Percentiles rank a stretch among this genome's conserved stretches.
Evolutionary conservation across 92 coral and sea anemone species (phyloP).

Genomic region (Palythoa heliodiscus): DNA sequence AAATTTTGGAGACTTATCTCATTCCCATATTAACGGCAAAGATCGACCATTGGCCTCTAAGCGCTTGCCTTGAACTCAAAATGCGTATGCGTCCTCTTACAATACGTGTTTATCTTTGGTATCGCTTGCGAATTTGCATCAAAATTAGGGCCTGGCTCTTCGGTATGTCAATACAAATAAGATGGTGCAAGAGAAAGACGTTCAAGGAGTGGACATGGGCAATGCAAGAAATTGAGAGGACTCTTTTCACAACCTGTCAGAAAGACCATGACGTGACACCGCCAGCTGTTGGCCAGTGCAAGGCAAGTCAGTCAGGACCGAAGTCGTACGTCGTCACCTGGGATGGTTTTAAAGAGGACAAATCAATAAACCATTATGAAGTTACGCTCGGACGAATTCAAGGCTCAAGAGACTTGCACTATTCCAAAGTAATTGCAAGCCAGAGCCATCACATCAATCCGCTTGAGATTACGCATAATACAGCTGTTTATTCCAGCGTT

Average conservation of each 20-base stretch:
- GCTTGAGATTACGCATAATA: constrained; percentile 76
- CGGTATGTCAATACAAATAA: constrained; percentile 59
- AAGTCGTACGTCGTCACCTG: constrained; percentile 86
- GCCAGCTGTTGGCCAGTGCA: constrained; percentile 77
- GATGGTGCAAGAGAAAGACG: constrained; percentile 79
- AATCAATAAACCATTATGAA: constrained; percentile 70
- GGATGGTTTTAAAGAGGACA: constrained; percentile 90
- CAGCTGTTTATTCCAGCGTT: constrained; percentile 76
- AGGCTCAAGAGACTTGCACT: constrained; percentile 87
- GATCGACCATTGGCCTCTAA: constrained; percentile 90
- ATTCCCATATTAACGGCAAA: constrained; percentile 86
- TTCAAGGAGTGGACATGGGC: constrained; percentile 97
- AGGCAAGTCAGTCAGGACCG: constrained; percentile 84
- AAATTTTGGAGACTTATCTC: constrained; percentile 77
- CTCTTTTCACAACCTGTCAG: constrained; percentile 74
- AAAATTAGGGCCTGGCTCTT: constrained; percentile 64
- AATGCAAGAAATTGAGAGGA: constrained; percentile 74
- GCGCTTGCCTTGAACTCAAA: constrained; percentile 87
- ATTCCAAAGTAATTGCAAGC: constrained; percentile 68
- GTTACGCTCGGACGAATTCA: constrained; percentile 80
- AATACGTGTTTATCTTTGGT: constrained; percentile 93
- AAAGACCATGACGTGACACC: constrained; percentile 81
- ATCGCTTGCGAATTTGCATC: constrained; percentile 77
- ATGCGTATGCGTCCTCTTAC: constrained; percentile 88
- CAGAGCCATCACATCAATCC: constrained; percentile 68